phyloP scores from a whole-genome alignment of 2,888 invertebrate genomes.

The Thymelicus sylvestris region DNA sequence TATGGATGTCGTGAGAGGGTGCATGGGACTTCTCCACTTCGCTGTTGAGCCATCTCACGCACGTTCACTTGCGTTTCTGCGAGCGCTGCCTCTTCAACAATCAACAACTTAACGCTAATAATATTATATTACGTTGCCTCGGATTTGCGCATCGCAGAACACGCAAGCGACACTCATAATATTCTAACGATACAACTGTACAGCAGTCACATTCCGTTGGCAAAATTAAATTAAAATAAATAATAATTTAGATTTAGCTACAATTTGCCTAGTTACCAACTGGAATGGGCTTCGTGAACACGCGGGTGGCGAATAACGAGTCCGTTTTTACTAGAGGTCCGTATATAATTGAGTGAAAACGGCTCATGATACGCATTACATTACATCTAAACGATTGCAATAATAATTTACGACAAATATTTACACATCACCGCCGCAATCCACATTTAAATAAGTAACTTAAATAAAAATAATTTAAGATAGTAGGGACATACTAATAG shows the following conservation, averaged over 20 bases:
- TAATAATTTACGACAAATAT: conserved; percentile 81
- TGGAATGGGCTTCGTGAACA: conserved; percentile 83
- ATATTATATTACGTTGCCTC: conserved; percentile 32
- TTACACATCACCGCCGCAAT: conserved; percentile 76
- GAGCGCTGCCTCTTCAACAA: conserved; percentile 46
- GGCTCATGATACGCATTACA: conserved; percentile 66
- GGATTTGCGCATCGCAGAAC: conserved; percentile 35
- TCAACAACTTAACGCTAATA: conserved; percentile 43
- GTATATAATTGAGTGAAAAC: conserved; percentile 58
- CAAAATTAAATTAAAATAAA: conserved; percentile 79
- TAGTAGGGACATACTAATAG: conserved; percentile 80
- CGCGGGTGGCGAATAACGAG: conserved; percentile 83
- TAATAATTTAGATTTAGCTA: conserved; percentile 83
- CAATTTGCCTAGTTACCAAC: conserved; percentile 82
- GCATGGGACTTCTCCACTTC: conserved; percentile 35
- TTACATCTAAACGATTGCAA: conserved; percentile 77
- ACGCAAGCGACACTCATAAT: conserved; percentile 59
- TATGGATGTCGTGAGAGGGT: conserved; percentile 48
- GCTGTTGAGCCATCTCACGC: conserved; percentile 52
- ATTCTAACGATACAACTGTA: conserved; percentile 78
- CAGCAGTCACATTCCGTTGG: conserved; percentile 83
- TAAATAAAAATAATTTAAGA: conserved; percentile 81
- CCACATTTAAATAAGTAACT: conserved; percentile 77
- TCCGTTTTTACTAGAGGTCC: conserved; percentile 75
- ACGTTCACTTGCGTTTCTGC: conserved; percentile 52